phyloP scores from a whole-genome alignment of 2,797 vertebrate species.

The Anguilla marmorata region DNA sequence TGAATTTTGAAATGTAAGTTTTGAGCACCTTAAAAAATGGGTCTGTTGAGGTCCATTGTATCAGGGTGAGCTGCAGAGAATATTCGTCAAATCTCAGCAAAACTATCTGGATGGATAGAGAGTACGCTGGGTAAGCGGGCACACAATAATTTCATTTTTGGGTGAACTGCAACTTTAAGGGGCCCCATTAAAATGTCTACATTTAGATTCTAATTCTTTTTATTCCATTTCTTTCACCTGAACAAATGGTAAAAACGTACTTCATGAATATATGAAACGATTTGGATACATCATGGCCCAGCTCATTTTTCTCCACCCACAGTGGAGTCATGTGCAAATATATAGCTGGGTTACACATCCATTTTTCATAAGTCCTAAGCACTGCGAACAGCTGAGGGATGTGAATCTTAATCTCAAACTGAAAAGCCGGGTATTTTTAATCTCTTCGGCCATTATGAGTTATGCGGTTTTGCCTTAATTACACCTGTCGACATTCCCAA shows the following conservation, averaged over 20 bases:
- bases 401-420: conserved; percentile 18
- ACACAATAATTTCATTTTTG: no score
- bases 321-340: not conserved
- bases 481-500: not conserved
- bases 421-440: conserved; percentile 20
- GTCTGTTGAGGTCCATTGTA: no score
- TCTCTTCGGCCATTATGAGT: not conserved
- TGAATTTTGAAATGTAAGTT: no score
- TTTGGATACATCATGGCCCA: conserved; percentile 2
- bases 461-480: conserved; percentile 10
- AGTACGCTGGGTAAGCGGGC: no score
- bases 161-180: no score
- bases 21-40: no score
- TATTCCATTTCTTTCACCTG: not conserved
- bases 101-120: no score
- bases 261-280: not conserved
- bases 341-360: not conserved
- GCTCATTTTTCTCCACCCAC: not conserved
- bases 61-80: no score
- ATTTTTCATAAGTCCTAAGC: conserved; percentile 13
- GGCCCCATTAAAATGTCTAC: not conserved
- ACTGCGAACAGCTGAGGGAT: not conserved
- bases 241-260: not conserved
- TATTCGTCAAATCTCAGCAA: no score
- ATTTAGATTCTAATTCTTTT: not conserved